These are phyloP conservation scores for Drosophila imparisetae DNA, from an alignment of 2,888 invertebrate genomes.

Conservation along the genomic window DNA sequence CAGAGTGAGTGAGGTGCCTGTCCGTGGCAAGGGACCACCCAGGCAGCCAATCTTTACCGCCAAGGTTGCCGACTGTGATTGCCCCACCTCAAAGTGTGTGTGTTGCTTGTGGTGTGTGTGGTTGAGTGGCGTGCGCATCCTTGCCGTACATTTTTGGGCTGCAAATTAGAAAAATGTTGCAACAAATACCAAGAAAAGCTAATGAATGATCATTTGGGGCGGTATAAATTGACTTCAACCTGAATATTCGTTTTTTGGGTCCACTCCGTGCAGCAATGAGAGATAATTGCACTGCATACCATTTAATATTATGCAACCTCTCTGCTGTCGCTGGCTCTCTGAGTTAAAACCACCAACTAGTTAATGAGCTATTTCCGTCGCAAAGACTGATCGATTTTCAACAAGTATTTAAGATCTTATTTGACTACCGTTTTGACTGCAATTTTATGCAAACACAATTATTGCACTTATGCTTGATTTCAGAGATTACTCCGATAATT, in stretches of 20 bases:
- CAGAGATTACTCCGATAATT: neutral
- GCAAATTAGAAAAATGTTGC: slow-evolving; percentile 77
- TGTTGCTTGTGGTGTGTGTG: neutral
- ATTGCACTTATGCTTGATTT: neutral
- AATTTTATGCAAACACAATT: neutral
- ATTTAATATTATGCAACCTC: neutral
- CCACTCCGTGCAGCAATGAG: slow-evolving; percentile 37
- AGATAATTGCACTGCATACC: slow-evolving; percentile 48
- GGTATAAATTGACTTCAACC: slow-evolving; percentile 50
- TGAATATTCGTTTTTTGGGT: slow-evolving; percentile 11
- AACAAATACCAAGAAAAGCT: slow-evolving; percentile 75
- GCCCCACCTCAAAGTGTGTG: neutral
- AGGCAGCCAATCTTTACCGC: slow-evolving; percentile 64
- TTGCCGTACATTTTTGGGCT: slow-evolving; percentile 49
- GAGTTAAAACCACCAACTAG: neutral
- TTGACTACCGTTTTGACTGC: neutral
- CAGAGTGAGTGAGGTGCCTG: slow-evolving; percentile 14
- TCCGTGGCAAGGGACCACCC: slow-evolving; percentile 54
- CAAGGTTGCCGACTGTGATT: slow-evolving; percentile 54
- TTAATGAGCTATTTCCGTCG: slow-evolving; percentile 12
- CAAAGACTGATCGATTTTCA: neutral
- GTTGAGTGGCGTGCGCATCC: slow-evolving; percentile 14
- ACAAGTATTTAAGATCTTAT: neutral
- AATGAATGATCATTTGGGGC: slow-evolving; percentile 62
- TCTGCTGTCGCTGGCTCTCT: slow-evolving; percentile 2